These are phyloP conservation scores for Falco concolor DNA, from an alignment of 2,797 vertebrate genomes.

Conservation along the genomic window DNA sequence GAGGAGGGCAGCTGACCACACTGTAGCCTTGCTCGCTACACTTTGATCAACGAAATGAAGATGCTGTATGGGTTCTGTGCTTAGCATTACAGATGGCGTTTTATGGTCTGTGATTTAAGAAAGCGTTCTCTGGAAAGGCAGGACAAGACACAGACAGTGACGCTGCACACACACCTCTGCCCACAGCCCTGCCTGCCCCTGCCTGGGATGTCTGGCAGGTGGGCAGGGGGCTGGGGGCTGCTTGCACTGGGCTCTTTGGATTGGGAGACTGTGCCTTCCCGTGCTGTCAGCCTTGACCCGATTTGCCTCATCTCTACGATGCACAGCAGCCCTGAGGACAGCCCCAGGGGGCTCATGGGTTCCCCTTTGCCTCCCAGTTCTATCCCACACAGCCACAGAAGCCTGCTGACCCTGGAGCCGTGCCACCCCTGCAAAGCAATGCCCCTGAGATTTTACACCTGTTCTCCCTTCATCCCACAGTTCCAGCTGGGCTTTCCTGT, in stretches of 20 bases:
- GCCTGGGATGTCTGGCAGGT: neutral
- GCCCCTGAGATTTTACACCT: neutral
- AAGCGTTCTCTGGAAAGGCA: neutral
- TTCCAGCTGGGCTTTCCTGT: neutral
- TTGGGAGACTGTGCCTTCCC: rapidly evolving
- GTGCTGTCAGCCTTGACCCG: rapidly evolving
- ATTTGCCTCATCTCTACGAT: neutral
- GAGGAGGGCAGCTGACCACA: neutral
- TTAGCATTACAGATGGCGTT: neutral
- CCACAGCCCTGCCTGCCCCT: neutral
- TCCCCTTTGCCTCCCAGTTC: neutral
- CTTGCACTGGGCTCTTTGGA: neutral
- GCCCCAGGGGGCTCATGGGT: rapidly evolving
- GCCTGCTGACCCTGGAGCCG: rapidly evolving
- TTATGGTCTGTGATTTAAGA: neutral
- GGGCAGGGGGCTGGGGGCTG: neutral
- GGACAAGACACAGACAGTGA: neutral
- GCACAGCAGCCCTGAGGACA: neutral
- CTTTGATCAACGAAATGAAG: neutral
- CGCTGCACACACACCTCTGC: neutral
- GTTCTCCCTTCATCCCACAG: neutral
- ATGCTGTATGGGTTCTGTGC: rapidly evolving
- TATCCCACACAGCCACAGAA: rapidly evolving
- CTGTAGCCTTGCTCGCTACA: neutral
- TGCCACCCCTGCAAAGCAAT: neutral